Conservation (phyloP, 2,888 invertebrate genomes). For the Drosophila hamatofila region DNA sequence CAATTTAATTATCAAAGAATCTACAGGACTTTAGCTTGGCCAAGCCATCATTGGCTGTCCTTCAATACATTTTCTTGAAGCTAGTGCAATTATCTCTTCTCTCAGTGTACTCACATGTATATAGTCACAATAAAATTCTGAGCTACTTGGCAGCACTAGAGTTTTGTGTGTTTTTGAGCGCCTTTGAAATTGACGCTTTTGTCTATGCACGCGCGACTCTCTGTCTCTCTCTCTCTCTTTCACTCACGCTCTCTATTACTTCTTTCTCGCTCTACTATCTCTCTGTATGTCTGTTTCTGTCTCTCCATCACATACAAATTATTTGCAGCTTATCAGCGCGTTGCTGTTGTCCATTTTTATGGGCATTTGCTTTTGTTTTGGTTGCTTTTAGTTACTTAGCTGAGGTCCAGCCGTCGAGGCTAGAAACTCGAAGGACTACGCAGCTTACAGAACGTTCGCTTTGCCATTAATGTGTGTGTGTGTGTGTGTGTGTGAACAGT, state of each 20-base stretch:
- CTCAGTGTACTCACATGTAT: conserved; percentile 3
- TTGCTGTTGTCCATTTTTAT: conserved; percentile 81
- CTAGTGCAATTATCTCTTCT: too few relatives aligned
- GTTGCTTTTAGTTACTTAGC: conserved; percentile 74
- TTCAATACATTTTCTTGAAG: too few relatives aligned
- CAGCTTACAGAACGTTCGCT: conserved; percentile 27
- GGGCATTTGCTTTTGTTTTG: conserved; percentile 74
- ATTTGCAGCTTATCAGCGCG: conserved; percentile 82
- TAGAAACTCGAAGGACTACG: conserved; percentile 30
- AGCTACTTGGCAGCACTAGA: conserved; percentile 54
- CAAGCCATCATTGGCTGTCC: too few relatives aligned
- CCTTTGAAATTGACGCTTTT: conserved; percentile 74
- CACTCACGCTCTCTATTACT: neutral
- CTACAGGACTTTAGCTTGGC: too few relatives aligned
- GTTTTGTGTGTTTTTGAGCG: conserved; percentile 64
- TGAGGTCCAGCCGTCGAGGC: conserved; percentile 15
- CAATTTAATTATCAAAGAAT: too few relatives aligned
- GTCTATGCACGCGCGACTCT: conserved; percentile 34
- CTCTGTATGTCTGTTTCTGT: neutral
- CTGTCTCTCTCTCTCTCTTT: neutral
- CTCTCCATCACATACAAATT: conserved; percentile 66
- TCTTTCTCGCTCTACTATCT: neutral
- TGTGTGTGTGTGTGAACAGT: conserved; percentile 1
- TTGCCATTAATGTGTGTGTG: conserved; percentile 50
- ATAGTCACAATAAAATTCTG: neutral